Evolutionary conservation across 2,888 invertebrate species (phyloP).

Genomic region (Drosophila anomelani): DNA sequence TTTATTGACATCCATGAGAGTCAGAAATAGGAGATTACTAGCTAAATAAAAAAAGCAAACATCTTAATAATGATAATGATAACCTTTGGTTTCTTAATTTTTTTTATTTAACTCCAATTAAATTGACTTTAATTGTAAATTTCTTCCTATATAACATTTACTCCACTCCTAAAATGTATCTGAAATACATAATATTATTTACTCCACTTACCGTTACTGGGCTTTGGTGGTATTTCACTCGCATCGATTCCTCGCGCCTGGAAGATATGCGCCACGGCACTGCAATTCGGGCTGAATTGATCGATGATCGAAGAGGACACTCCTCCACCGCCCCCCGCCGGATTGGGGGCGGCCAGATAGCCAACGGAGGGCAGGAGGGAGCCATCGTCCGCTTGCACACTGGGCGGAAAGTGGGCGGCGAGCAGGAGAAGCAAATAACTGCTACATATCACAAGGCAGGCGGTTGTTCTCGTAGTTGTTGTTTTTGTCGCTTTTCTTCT

Average conservation of each 20-base stretch:
- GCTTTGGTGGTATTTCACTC: constrained; percentile 85
- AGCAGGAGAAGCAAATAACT: constrained; percentile 50
- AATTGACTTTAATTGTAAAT: too few relatives aligned
- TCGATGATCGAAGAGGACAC: constrained; percentile 82
- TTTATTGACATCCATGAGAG: constrained; percentile 11
- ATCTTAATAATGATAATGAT: too few relatives aligned
- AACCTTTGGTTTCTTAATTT: too few relatives aligned
- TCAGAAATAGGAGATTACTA: not conserved
- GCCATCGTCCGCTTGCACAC: constrained; percentile 9
- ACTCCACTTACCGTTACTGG: constrained; percentile 85
- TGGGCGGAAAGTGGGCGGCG: constrained; percentile 29
- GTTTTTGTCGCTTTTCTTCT: constrained; percentile 43
- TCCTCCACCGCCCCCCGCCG: constrained; percentile 37
- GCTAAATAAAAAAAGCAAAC: too few relatives aligned
- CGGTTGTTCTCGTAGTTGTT: constrained; percentile 34
- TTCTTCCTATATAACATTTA: too few relatives aligned
- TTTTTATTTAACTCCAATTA: too few relatives aligned
- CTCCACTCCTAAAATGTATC: not conserved
- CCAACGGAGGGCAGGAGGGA: constrained; percentile 43
- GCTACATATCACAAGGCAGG: constrained; percentile 67
- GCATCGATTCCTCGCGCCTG: constrained; percentile 85
- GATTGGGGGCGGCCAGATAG: constrained; percentile 66
- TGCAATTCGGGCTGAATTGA: constrained; percentile 85
- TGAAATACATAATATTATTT: not conserved
- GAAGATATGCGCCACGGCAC: constrained; percentile 85